Conservation (phyloP, 2,888 invertebrate species). For the Caenorhabditis imperialis region DNA sequence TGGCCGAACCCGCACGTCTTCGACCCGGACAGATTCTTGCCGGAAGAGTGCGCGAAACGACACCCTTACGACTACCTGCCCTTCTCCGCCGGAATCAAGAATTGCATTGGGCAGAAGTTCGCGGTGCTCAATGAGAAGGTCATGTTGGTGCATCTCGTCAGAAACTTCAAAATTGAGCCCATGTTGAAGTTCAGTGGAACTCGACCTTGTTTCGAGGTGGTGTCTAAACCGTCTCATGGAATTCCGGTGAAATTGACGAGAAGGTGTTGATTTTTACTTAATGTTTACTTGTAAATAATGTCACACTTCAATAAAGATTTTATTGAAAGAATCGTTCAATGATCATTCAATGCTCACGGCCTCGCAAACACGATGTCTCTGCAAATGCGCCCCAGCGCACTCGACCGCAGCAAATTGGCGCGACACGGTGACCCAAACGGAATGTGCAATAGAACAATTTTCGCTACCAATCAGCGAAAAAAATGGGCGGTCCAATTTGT, state of each 20-base stretch:
- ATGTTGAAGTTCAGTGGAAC: conserved; percentile 12
- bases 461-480: too few relatives aligned
- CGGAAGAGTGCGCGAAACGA: conserved; percentile 73
- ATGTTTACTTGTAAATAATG: too few relatives aligned
- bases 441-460: too few relatives aligned
- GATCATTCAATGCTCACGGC: too few relatives aligned
- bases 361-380: too few relatives aligned
- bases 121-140: conserved; percentile 79
- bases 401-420: too few relatives aligned
- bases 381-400: too few relatives aligned
- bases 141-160: conserved; percentile 22
- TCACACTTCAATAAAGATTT: too few relatives aligned
- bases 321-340: too few relatives aligned
- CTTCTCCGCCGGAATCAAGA: conserved; percentile 73
- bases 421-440: too few relatives aligned
- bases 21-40: conserved; percentile 79
- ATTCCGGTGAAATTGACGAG: conserved; percentile 29
- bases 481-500: too few relatives aligned
- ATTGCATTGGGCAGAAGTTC: conserved; percentile 79
- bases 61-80: conserved; percentile 72
- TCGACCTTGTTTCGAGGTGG: conserved; percentile 21
- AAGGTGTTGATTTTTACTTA: neutral
- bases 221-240: conserved; percentile 36
- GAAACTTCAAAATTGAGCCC: conserved; percentile 22
- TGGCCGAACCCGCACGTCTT: conserved; percentile 78